phyloP scores from a whole-genome alignment of 2,888 invertebrate genomes.

The Phaedon cochleariae region DNA sequence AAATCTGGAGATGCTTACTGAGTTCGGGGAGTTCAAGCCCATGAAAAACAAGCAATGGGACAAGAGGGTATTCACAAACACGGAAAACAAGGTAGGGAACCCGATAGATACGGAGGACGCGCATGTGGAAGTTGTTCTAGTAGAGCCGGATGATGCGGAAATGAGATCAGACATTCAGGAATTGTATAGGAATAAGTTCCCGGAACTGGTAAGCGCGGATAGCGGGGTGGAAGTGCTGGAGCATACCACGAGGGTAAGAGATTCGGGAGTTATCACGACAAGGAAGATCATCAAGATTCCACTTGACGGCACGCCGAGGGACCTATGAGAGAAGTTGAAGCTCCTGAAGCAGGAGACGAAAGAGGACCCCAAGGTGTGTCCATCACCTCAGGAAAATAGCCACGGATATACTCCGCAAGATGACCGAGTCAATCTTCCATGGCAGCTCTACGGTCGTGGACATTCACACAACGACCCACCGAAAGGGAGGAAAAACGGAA shows the following conservation, averaged over 20 bases:
- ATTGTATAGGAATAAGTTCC: slow-evolving; percentile 23
- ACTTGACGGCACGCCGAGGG: neutral
- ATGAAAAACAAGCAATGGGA: slow-evolving; percentile 7
- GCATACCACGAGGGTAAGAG: slow-evolving; percentile 13
- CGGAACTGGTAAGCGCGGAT: slow-evolving; percentile 11
- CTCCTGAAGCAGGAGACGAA: slow-evolving; percentile 4
- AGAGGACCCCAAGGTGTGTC: neutral
- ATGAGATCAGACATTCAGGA: slow-evolving; percentile 25
- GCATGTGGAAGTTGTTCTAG: slow-evolving; percentile 16
- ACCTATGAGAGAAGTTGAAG: slow-evolving; percentile 2
- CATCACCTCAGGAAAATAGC: neutral
- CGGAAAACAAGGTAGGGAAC: slow-evolving; percentile 11
- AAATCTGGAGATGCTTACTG: neutral
- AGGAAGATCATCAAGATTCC: slow-evolving; percentile 10
- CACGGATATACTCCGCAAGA: neutral
- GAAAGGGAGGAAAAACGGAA: neutral
- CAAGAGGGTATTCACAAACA: slow-evolving; percentile 4
- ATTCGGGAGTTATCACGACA: neutral
- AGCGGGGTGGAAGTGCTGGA: slow-evolving; percentile 20
- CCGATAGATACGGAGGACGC: slow-evolving; percentile 5
- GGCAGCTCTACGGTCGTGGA: neutral
- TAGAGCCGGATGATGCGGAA: slow-evolving; percentile 19
- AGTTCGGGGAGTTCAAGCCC: neutral
- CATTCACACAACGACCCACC: neutral
- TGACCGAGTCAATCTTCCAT: neutral